These are phyloP conservation scores for Drosophila arizonae DNA, from an alignment of 1,140 invertebrate genomes.

Conservation along the genomic window DNA sequence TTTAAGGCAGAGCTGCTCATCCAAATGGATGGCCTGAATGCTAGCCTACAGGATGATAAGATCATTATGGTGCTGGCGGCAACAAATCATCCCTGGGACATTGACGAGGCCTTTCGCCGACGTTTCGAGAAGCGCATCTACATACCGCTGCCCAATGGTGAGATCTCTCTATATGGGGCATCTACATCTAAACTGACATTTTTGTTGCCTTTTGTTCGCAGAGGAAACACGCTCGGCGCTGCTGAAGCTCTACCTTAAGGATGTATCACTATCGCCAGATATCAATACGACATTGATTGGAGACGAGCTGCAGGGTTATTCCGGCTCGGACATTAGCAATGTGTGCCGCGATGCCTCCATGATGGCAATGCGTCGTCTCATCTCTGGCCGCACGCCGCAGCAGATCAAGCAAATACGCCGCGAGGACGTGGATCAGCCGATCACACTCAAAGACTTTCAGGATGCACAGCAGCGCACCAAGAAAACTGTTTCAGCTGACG, in stretches of 20 bases:
- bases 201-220: conserved; percentile 49
- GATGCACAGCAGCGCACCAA: conserved; percentile 95
- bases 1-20: conserved; percentile 99
- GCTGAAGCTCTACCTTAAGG: conserved; percentile 95
- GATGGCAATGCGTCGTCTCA: conserved; percentile 98
- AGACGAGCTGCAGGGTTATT: conserved; percentile 94
- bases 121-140: conserved; percentile 99
- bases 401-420: conserved; percentile 96
- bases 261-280: conserved; percentile 91
- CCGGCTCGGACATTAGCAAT: conserved; percentile 98
- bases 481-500: conserved; percentile 96
- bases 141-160: conserved; percentile 97
- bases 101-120: conserved; percentile 98
- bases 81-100: conserved; percentile 99
- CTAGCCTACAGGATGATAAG: conserved; percentile 86
- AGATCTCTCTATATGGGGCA: background rate
- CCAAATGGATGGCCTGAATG: conserved; percentile 97
- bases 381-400: conserved; percentile 95
- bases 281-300: conserved; percentile 93
- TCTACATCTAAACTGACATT: background rate
- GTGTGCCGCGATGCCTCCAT: conserved; percentile 99
- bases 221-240: conserved; percentile 92
- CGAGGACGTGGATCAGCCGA: conserved; percentile 96
- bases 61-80: conserved; percentile 99
- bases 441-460: conserved; percentile 93